These are phyloP conservation scores for Hephaestus fuliginosus DNA, from an alignment of 2,797 vertebrate genomes.

Conservation along the genomic window DNA sequence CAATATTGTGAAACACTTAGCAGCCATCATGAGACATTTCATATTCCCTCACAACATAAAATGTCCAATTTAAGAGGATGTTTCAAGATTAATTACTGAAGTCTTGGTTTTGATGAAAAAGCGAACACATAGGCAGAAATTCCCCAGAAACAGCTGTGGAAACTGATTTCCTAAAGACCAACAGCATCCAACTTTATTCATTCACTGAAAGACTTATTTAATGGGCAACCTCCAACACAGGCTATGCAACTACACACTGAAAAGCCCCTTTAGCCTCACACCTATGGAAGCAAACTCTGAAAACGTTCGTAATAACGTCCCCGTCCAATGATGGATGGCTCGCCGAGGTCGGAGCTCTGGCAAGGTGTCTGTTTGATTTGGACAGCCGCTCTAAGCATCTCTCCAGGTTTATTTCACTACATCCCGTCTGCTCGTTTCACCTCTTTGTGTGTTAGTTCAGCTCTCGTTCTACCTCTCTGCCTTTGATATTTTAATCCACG, in stretches of 20 bases:
- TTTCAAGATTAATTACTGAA: slow-evolving; percentile 11
- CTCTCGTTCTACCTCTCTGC: slow-evolving; percentile 39
- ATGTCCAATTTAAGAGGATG: slow-evolving; percentile 1
- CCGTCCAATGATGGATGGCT: slow-evolving; percentile 68
- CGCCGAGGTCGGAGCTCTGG: slow-evolving; percentile 64
- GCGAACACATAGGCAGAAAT: slow-evolving; percentile 27
- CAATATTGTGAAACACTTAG: neutral
- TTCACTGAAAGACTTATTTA: slow-evolving; percentile 27
- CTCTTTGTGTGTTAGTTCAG: slow-evolving; percentile 62
- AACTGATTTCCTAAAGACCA: slow-evolving; percentile 34
- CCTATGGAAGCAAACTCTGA: slow-evolving; percentile 58
- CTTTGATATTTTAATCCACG: slow-evolving; percentile 66
- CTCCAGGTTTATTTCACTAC: slow-evolving; percentile 66
- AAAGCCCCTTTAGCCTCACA: slow-evolving; percentile 44
- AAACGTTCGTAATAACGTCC: slow-evolving; percentile 71
- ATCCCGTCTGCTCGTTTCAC: slow-evolving; percentile 56
- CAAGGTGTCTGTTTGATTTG: slow-evolving; percentile 80
- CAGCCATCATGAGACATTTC: slow-evolving; percentile 24
- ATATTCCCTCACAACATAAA: slow-evolving; percentile 22
- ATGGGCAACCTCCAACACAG: slow-evolving; percentile 27
- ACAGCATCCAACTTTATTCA: slow-evolving; percentile 22
- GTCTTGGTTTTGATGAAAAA: slow-evolving; percentile 22
- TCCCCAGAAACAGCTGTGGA: slow-evolving; percentile 29
- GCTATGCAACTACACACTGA: slow-evolving; percentile 37
- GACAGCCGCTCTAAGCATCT: slow-evolving; percentile 67